Conservation (phyloP, 1,140 invertebrate genomes). For the Lasioglossum baleicum region DNA sequence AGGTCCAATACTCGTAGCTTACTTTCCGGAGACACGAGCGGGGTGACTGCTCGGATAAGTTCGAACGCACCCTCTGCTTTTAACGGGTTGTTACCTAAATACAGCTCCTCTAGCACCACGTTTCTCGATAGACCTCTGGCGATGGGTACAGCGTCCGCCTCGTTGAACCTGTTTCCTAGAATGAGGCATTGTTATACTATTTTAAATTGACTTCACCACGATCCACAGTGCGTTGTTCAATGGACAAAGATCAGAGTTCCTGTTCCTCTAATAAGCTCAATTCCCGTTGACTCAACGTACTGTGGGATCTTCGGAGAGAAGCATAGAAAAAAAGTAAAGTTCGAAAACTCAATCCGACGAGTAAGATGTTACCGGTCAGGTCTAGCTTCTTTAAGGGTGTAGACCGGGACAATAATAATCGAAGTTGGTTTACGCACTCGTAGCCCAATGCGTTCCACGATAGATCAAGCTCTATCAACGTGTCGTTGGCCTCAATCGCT, state of each 20-base stretch:
- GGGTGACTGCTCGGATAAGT: slow-evolving; percentile 58
- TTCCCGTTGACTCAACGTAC: too few relatives aligned
- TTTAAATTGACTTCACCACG: too few relatives aligned
- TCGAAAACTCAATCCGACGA: background rate
- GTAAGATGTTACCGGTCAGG: slow-evolving; percentile 62
- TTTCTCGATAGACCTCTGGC: slow-evolving; percentile 67
- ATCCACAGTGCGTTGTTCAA: too few relatives aligned
- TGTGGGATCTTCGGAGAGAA: too few relatives aligned
- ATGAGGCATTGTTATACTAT: background rate
- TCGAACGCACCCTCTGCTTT: slow-evolving; percentile 57
- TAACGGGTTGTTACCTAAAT: slow-evolving; percentile 71
- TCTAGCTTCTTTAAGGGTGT: slow-evolving; percentile 58
- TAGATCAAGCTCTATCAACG: slow-evolving; percentile 69
- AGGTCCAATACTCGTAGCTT: slow-evolving; percentile 72
- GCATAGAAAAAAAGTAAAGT: too few relatives aligned
- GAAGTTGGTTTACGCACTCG: slow-evolving; percentile 56
- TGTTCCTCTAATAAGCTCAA: too few relatives aligned
- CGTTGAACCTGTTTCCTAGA: slow-evolving; percentile 70
- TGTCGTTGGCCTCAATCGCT: slow-evolving; percentile 63
- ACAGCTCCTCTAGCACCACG: slow-evolving; percentile 60
- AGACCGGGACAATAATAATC: slow-evolving; percentile 51
- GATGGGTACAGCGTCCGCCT: slow-evolving; percentile 58
- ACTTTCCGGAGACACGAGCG: slow-evolving; percentile 46
- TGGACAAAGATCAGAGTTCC: too few relatives aligned
- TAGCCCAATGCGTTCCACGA: slow-evolving; percentile 74